Conservation (phyloP, 2,113 vertebrate genomes). For the Limnothrissa miodon region DNA sequence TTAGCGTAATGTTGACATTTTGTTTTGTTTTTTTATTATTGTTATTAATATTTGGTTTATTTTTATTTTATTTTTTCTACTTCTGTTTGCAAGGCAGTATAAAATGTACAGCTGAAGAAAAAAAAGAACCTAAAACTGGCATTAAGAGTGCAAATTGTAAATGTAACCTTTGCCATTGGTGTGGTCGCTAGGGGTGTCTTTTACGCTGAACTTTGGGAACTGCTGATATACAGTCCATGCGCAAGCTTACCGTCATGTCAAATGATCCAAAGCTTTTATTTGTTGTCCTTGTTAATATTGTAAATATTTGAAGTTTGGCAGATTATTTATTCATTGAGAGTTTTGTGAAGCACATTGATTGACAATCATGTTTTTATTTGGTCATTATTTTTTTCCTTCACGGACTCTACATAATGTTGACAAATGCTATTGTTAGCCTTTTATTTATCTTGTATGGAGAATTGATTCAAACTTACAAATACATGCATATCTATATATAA, state of each 20-base stretch:
- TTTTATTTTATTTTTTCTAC: slow-evolving; percentile 37
- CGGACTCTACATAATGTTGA: slow-evolving; percentile 55
- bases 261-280: slow-evolving; percentile 54
- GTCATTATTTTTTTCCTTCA: slow-evolving; percentile 51
- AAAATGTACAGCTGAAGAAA: slow-evolving; percentile 43
- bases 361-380: slow-evolving; percentile 61
- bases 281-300: slow-evolving; percentile 57
- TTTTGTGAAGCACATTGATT: slow-evolving; percentile 60
- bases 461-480: slow-evolving; percentile 51
- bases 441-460: slow-evolving; percentile 62
- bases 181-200: slow-evolving; percentile 44
- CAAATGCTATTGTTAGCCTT: slow-evolving; percentile 58
- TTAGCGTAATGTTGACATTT: slow-evolving; percentile 49
- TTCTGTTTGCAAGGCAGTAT: slow-evolving; percentile 39
- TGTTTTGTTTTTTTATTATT: slow-evolving; percentile 39
- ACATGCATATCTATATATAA: slow-evolving; percentile 51
- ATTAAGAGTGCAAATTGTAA: slow-evolving; percentile 44
- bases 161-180: slow-evolving; percentile 50
- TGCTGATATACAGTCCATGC: slow-evolving; percentile 36
- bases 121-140: slow-evolving; percentile 33
- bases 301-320: slow-evolving; percentile 56
- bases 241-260: slow-evolving; percentile 48
- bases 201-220: slow-evolving; percentile 41
- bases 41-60: slow-evolving; percentile 36
- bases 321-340: slow-evolving; percentile 60